phyloP scores from a whole-genome alignment of 35 echinoderm and acorn worm species.

The Heliocidaris erythrogramma region DNA sequence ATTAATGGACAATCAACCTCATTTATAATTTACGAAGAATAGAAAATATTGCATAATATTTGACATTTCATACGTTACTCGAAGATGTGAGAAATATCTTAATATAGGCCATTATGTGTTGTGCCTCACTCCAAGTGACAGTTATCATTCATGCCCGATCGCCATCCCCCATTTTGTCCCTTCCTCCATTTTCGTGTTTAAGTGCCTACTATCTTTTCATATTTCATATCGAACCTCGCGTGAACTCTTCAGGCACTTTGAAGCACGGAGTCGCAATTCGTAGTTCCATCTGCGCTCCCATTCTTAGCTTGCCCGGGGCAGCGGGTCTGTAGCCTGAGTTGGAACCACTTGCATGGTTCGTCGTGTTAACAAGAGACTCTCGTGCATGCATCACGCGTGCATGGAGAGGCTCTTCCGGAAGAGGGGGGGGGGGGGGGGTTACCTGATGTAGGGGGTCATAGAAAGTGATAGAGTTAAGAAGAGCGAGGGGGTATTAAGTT shows the following conservation, averaged over 20 bases:
- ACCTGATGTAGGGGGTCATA: too few relatives aligned
- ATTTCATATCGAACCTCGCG: background rate
- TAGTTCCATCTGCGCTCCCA: background rate
- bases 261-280: background rate
- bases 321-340: background rate
- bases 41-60: too few relatives aligned
- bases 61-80: too few relatives aligned
- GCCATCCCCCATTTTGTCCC: background rate
- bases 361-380: background rate
- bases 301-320: background rate
- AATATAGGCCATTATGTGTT: too few relatives aligned
- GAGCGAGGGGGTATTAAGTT: background rate
- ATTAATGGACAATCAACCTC: too few relatives aligned
- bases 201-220: background rate
- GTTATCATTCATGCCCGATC: background rate
- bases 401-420: background rate
- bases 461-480: too few relatives aligned
- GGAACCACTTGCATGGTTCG: background rate
- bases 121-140: too few relatives aligned
- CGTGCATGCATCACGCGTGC: background rate
- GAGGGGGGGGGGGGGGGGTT: background rate
- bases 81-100: too few relatives aligned
- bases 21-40: too few relatives aligned
- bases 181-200: background rate
- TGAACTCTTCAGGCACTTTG: background rate